Conservation (phyloP, 1,140 invertebrate species). For the Drosophila triauraria region DNA sequence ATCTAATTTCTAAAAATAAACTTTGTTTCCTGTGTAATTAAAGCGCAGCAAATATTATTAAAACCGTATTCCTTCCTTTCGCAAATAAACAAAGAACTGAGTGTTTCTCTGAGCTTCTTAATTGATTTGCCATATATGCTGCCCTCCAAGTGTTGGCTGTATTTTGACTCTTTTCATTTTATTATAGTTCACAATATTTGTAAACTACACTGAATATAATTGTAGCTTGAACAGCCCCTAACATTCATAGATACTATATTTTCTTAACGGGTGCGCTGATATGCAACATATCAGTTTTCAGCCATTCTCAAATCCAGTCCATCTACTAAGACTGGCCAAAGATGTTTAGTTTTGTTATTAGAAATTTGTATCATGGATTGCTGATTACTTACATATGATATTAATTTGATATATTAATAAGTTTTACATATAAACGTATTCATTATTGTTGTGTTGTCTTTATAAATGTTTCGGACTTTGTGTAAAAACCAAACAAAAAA, state of each 20-base stretch:
- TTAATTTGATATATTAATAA: slow-evolving; percentile 42
- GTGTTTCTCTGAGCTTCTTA: slow-evolving; percentile 8
- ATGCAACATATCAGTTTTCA: slow-evolving; percentile 6
- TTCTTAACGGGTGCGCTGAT: background rate
- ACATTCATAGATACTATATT: slow-evolving; percentile 34
- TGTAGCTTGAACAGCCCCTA: slow-evolving; percentile 17
- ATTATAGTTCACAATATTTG: slow-evolving; percentile 9
- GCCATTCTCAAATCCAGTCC: slow-evolving; percentile 17
- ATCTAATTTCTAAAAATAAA: slow-evolving; percentile 69
- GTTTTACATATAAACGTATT: slow-evolving; percentile 60
- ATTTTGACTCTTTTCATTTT: slow-evolving; percentile 23
- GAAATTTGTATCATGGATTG: slow-evolving; percentile 25
- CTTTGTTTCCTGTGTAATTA: slow-evolving; percentile 28
- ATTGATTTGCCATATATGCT: slow-evolving; percentile 13
- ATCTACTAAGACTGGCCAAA: slow-evolving; percentile 20
- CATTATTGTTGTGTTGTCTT: slow-evolving; percentile 84
- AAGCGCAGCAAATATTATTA: slow-evolving; percentile 9
- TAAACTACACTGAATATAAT: slow-evolving; percentile 26
- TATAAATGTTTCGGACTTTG: slow-evolving; percentile 85
- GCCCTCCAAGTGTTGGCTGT: slow-evolving; percentile 30
- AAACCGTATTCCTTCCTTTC: slow-evolving; percentile 1
- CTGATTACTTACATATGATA: slow-evolving; percentile 43
- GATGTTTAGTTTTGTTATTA: slow-evolving; percentile 34
- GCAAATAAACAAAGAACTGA: slow-evolving; percentile 21
- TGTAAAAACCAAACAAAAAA: slow-evolving; percentile 85